Conservation (phyloP, 2,113 vertebrate species). For the Ia io region DNA sequence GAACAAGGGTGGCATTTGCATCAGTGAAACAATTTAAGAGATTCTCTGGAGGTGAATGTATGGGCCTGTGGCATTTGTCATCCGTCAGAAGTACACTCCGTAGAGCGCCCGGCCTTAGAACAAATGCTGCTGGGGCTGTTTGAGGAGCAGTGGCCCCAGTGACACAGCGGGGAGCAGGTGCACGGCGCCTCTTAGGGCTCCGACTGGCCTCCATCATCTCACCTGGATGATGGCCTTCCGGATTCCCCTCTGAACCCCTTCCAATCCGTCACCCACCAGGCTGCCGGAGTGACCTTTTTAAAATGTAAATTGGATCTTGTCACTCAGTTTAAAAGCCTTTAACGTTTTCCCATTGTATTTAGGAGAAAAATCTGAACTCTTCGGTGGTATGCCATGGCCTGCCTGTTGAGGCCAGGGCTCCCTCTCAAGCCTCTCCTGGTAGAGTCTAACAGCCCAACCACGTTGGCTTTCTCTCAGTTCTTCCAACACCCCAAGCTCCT, state of each 20-base stretch:
- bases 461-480: background rate
- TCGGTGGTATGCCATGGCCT: background rate
- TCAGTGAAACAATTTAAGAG: background rate
- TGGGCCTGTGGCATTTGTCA: background rate
- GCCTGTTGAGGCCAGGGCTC: background rate
- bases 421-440: background rate
- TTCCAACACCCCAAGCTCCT: background rate
- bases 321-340: constrained; percentile 42
- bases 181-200: background rate
- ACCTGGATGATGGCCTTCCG: background rate
- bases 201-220: background rate
- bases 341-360: background rate
- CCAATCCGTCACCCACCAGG: background rate
- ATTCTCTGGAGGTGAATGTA: constrained; percentile 5
- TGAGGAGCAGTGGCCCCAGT: background rate
- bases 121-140: background rate
- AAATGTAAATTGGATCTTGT: constrained; percentile 61
- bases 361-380: background rate
- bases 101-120: background rate
- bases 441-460: background rate
- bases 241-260: background rate
- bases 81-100: background rate
- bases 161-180: background rate
- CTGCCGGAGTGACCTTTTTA: constrained; percentile 55
- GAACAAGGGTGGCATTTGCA: background rate